A percentile compares a stretch with the other conserved stretches of the same genome.
phyloP scores from a whole-genome alignment of 2,797 vertebrate genomes.

The Aythya fuligula region DNA sequence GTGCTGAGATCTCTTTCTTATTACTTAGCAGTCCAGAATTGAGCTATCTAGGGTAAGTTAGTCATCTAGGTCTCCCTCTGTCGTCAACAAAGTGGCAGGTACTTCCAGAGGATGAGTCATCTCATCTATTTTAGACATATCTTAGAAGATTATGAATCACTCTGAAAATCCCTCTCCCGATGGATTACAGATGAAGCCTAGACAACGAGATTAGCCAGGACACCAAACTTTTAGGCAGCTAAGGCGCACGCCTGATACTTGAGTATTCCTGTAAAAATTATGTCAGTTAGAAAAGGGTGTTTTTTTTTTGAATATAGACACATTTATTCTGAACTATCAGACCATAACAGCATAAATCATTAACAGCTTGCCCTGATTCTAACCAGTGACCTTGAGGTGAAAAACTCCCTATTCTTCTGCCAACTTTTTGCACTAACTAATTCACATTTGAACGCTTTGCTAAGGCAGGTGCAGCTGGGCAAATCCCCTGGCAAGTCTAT shows the following conservation, averaged over 20 bases:
- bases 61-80: constrained; percentile 66
- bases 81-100: constrained; percentile 52
- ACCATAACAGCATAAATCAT: background rate
- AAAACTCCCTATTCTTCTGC: constrained; percentile 1
- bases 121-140: constrained; percentile 60
- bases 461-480: background rate
- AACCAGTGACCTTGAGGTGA: background rate
- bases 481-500: background rate
- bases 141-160: constrained; percentile 55
- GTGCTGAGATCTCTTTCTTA: background rate
- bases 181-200: constrained; percentile 1
- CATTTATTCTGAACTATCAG: background rate
- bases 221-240: background rate
- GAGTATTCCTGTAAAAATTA: background rate
- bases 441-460: background rate
- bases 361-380: background rate
- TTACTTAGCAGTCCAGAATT: constrained; percentile 6
- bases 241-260: background rate
- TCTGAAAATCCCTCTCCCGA: constrained; percentile 40
- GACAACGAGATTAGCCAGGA: constrained; percentile 2
- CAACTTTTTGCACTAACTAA: constrained; percentile 12
- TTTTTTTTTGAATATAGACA: background rate
- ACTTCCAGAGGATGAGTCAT: constrained; percentile 62
- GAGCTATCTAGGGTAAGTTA: constrained; percentile 45
- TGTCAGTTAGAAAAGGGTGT: background rate